A percentile compares a stretch with the other conserved stretches of the same genome.
phyloP scores from a whole-genome alignment of 2,888 invertebrate genomes.

The Pyralis farinalis region DNA sequence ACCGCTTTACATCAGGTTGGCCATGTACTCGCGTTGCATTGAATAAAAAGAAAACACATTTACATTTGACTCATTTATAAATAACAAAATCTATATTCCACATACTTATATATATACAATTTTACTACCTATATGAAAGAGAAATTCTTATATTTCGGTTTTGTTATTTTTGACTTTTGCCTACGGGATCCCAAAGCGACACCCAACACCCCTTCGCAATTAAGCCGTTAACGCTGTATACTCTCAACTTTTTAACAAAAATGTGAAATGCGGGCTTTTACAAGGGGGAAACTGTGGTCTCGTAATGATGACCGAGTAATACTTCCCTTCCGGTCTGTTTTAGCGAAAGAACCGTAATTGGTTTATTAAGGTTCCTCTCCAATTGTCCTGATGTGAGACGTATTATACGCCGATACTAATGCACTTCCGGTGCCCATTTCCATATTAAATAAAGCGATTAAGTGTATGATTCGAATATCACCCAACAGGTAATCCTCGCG shows the following conservation, averaged over 20 bases:
- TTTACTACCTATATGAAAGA: too few relatives aligned
- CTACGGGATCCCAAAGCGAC: background rate
- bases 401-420: conserved; percentile 46
- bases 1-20: too few relatives aligned
- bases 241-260: conserved; percentile 44
- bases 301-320: conserved; percentile 74
- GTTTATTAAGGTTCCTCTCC: conserved; percentile 62
- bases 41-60: too few relatives aligned
- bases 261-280: conserved; percentile 60
- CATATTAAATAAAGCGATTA: too few relatives aligned
- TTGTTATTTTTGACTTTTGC: background rate
- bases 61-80: too few relatives aligned
- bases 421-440: conserved; percentile 32
- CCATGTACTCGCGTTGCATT: too few relatives aligned
- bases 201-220: conserved; percentile 30
- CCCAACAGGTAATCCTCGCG: too few relatives aligned
- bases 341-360: conserved; percentile 75
- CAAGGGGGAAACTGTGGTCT: conserved; percentile 65
- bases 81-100: too few relatives aligned
- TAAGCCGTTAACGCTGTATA: conserved; percentile 52
- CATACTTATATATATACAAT: too few relatives aligned
- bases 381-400: conserved; percentile 60
- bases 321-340: conserved; percentile 66
- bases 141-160: too few relatives aligned
- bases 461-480: too few relatives aligned